Percentiles rank a stretch among this genome's conserved stretches.
These are phyloP conservation scores for Chaetoderma sp. DNA, from an alignment of 2,888 invertebrate species.

Conservation along the genomic window DNA sequence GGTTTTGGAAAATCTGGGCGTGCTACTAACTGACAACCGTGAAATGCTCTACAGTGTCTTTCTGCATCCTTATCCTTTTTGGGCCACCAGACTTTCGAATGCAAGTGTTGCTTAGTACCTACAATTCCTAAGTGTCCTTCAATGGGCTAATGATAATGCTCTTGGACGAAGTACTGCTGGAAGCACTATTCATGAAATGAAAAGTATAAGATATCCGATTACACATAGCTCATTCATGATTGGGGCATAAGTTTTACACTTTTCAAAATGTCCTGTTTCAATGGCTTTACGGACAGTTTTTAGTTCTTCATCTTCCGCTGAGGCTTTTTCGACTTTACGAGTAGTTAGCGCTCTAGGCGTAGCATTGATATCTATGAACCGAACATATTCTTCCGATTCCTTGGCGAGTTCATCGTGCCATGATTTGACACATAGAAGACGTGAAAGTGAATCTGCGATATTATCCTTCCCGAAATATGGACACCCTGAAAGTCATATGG, in stretches of 20 bases:
- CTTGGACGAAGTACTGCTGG: background rate
- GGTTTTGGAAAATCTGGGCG: constrained; percentile 7
- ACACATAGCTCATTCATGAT: constrained; percentile 9
- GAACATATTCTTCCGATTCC: constrained; percentile 4
- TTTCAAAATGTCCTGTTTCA: background rate
- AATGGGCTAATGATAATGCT: constrained; percentile 15
- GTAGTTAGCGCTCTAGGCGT: background rate
- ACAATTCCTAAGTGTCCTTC: constrained; percentile 20
- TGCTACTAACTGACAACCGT: constrained; percentile 6
- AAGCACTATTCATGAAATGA: constrained; percentile 7
- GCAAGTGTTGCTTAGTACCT: background rate
- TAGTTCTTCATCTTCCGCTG: background rate
- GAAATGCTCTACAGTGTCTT: background rate
- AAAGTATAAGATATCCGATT: constrained; percentile 4
- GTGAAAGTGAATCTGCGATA: background rate
- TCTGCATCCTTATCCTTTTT: constrained; percentile 1
- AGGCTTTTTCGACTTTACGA: background rate
- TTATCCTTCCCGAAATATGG: constrained; percentile 6
- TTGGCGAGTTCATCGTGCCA: background rate
- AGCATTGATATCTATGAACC: background rate
- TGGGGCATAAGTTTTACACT: background rate
- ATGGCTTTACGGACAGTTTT: background rate
- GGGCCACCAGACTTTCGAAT: constrained; percentile 12
- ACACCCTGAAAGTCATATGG: constrained; percentile 1
- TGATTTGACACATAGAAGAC: background rate